Conservation (phyloP, 2,888 invertebrate species). For the Apamea sordens region DNA sequence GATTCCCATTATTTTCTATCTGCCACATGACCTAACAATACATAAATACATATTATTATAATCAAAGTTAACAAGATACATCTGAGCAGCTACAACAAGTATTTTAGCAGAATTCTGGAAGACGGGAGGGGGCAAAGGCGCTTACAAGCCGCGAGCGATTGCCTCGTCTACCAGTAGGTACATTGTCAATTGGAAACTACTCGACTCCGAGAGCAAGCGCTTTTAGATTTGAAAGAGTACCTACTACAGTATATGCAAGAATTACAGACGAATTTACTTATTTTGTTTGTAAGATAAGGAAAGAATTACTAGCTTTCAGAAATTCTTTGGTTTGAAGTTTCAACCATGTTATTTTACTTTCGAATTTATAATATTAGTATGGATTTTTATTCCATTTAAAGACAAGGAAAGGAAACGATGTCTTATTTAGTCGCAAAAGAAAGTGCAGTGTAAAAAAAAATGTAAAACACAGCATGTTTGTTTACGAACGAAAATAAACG, state of each 20-base stretch:
- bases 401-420: no score
- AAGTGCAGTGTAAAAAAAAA: neutral
- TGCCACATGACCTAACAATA: conserved; percentile 33
- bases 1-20: conserved; percentile 12
- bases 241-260: conserved; percentile 72
- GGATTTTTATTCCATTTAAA: neutral
- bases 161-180: conserved; percentile 80
- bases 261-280: conserved; percentile 52
- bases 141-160: conserved; percentile 85
- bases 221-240: conserved; percentile 87
- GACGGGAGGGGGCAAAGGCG: conserved; percentile 73
- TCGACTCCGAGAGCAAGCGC: conserved; percentile 81
- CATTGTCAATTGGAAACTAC: conserved; percentile 89
- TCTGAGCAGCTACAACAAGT: conserved; percentile 64
- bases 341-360: neutral
- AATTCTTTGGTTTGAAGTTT: neutral
- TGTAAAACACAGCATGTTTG: neutral
- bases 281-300: neutral
- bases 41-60: conserved; percentile 55
- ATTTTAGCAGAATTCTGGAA: conserved; percentile 71
- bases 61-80: conserved; percentile 63
- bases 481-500: conserved; percentile 3
- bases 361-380: neutral
- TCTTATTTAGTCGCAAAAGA: neutral
- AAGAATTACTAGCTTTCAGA: neutral